Conservation (phyloP, 1,140 invertebrate genomes). For the Caenorhabditis remanei region DNA sequence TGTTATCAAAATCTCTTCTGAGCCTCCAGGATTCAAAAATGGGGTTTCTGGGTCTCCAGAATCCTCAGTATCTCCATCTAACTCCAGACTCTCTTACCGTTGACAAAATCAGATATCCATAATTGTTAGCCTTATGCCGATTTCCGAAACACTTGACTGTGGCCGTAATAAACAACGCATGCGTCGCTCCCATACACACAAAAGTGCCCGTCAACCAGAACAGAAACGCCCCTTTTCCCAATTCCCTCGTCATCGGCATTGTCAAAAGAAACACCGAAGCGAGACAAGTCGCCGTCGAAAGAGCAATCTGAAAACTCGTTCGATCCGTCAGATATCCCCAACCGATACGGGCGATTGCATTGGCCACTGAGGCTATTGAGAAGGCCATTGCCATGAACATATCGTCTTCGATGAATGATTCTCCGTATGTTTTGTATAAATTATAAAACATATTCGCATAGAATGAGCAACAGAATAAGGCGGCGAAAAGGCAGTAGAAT, state of each 20-base stretch:
- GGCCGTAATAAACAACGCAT: conserved; percentile 76
- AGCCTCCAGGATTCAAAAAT: no score
- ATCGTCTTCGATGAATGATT: conserved; percentile 72
- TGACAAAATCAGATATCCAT: conserved; percentile 76
- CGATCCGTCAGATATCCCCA: conserved; percentile 76
- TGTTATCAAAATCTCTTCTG: no score
- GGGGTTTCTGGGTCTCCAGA: no score
- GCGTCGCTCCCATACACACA: conserved; percentile 76
- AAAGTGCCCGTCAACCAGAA: conserved; percentile 74
- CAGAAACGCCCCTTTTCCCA: conserved; percentile 72
- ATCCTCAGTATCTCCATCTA: no score
- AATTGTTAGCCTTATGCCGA: conserved; percentile 73
- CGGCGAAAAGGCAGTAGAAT: conserved; percentile 74
- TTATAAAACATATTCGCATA: conserved; percentile 78
- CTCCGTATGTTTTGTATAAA: conserved; percentile 72
- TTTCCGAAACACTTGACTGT: conserved; percentile 74
- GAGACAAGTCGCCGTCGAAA: conserved; percentile 72
- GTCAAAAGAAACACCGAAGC: conserved; percentile 74
- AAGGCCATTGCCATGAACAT: conserved; percentile 76
- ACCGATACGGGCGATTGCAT: conserved; percentile 73
- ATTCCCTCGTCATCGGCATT: conserved; percentile 74
- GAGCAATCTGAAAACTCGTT: conserved; percentile 75
- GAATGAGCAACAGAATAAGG: conserved; percentile 77
- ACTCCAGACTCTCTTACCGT: conserved; percentile 69
- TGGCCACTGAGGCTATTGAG: conserved; percentile 73